phyloP scores from a whole-genome alignment of 2,113 vertebrate species.

The Peromyscus polionotus region DNA sequence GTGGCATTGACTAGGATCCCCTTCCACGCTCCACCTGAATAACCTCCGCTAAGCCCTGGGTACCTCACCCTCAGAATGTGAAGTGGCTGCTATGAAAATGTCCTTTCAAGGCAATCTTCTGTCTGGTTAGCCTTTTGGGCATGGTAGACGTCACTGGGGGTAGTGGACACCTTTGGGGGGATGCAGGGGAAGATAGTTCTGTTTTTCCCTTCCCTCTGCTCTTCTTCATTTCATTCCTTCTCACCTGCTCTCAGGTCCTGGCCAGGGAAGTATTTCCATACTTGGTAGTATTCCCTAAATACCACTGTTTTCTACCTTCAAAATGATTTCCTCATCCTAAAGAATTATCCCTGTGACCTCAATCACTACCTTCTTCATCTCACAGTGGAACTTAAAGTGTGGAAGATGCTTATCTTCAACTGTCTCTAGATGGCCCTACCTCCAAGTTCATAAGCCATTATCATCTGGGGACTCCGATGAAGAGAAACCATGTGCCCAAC shows the following conservation, averaged over 20 bases:
- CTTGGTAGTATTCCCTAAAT: background rate
- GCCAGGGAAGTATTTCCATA: background rate
- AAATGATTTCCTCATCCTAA: background rate
- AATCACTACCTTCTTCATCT: background rate
- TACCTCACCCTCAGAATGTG: background rate
- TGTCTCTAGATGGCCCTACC: accelerated
- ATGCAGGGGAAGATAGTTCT: background rate
- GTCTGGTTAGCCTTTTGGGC: background rate
- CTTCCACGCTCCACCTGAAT: background rate
- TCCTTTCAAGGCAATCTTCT: background rate
- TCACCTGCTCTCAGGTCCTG: background rate
- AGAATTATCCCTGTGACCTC: background rate
- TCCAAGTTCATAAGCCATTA: background rate
- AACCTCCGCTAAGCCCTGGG: background rate
- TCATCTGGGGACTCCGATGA: background rate
- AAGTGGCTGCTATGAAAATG: background rate
- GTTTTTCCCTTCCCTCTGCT: background rate
- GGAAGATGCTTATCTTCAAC: background rate
- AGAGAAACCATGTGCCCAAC: background rate
- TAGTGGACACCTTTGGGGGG: background rate
- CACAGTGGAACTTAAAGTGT: background rate
- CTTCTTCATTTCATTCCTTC: background rate
- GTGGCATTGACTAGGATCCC: background rate
- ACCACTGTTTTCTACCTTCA: background rate
- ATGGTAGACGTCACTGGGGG: background rate